A percentile compares a stretch with the other conserved stretches of the same genome.
phyloP scores from a whole-genome alignment of 2,797 vertebrate genomes.

The Champsocephalus gunnari region DNA sequence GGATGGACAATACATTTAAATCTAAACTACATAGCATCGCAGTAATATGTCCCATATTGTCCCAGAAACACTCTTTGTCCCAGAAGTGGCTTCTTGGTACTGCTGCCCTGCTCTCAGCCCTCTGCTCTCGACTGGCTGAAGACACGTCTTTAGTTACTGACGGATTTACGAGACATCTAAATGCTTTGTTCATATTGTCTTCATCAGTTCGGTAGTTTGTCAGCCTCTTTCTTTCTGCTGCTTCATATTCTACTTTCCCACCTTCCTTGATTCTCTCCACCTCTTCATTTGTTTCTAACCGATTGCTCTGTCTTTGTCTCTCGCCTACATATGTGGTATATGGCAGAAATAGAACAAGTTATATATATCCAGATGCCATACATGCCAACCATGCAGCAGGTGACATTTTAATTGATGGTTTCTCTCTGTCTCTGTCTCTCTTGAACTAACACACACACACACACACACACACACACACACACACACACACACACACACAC shows the following conservation, averaged over 20 bases:
- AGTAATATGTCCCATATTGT: too few relatives aligned
- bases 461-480: not conserved
- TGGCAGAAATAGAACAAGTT: not conserved
- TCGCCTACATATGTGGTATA: not conserved
- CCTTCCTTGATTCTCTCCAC: not conserved
- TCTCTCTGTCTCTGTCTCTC: too few relatives aligned
- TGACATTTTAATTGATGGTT: slow-evolving; percentile 13
- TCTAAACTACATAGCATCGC: too few relatives aligned
- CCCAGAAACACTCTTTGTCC: too few relatives aligned
- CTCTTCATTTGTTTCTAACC: not conserved
- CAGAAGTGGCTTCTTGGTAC: too few relatives aligned
- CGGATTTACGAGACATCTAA: not conserved
- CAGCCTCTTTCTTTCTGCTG: not conserved
- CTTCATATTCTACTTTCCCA: not conserved
- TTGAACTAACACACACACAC: too few relatives aligned
- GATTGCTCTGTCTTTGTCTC: not conserved
- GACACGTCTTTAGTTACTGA: not conserved
- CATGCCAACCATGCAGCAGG: slow-evolving; percentile 1
- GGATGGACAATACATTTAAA: too few relatives aligned
- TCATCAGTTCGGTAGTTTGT: slow-evolving; percentile 10
- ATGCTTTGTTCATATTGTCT: not conserved
- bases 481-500: not conserved
- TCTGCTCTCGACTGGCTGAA: not conserved
- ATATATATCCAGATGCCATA: slow-evolving; percentile 1
- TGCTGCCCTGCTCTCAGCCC: too few relatives aligned